Conservation (phyloP, 2,113 vertebrate species). For the Neogale vison region DNA sequence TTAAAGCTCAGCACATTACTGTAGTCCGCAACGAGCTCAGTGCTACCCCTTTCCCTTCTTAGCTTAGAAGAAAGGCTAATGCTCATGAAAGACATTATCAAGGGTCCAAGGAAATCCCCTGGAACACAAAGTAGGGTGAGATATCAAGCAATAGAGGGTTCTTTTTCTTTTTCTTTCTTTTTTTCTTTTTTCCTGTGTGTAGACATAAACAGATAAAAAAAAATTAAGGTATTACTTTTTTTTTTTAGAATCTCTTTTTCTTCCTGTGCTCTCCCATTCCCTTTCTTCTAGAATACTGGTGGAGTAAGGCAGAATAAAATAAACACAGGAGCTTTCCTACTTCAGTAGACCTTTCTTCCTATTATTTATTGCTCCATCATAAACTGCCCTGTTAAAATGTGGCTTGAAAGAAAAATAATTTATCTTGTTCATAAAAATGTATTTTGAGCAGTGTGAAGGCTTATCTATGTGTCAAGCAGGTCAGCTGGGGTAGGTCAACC, state of each 20-base stretch:
- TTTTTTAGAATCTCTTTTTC: not conserved
- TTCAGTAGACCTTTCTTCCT: not conserved
- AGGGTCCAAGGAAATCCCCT: not conserved
- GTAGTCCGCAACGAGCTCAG: not conserved
- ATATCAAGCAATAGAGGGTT: not conserved
- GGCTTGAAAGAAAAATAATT: not conserved
- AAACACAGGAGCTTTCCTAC: not conserved
- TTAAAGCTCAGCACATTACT: not conserved
- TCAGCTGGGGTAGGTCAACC: not conserved
- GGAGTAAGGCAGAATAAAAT: not conserved
- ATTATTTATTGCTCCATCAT: not conserved
- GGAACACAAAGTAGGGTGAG: not conserved
- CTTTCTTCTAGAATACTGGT: not conserved
- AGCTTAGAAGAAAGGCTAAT: not conserved
- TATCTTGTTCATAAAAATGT: not conserved
- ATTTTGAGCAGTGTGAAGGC: not conserved
- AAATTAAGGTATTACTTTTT: not conserved
- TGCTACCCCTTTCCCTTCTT: accelerated
- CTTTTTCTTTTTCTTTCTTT: not conserved
- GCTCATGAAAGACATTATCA: not conserved
- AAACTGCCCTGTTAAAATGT: not conserved
- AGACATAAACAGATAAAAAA: not conserved
- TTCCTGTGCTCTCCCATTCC: not conserved
- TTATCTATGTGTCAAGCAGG: not conserved
- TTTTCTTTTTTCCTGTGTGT: not conserved